Evolutionary conservation across 2,113 vertebrate genomes (phyloP), one percentile per base, ranked within the genome.

Genomic region (Collichthys lucidus): DNA sequence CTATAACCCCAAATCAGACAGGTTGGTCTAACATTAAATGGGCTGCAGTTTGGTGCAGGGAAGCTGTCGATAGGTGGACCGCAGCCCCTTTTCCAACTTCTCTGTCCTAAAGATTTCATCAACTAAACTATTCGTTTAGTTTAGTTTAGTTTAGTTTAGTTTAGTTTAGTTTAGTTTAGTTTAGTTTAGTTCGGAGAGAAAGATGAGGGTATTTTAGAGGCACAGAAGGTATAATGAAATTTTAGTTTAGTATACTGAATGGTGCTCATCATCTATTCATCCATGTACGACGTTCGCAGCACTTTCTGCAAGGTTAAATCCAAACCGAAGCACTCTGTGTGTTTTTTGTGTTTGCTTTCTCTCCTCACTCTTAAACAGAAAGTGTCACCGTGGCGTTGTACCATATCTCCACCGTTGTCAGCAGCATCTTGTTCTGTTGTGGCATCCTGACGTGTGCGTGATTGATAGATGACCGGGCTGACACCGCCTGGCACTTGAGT

Each of bases 401-500:
- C 12, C 69, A 0, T 17, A 11, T 74, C 46, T 69, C 35, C 52
- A 22, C 49, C 16, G 17, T 55, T 62, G 79, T 74, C 78, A 66
- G 76, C 75, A n/a, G 78, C 19, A 46, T 70, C 56, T 66, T 59
- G 52, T 57, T 81, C 61, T 66, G 74, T 72, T 74, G 80, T 77
- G 78, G 47, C 71, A 74, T 66, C 78, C 53, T 31, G 82, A 69
- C 57, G 10, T 26, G 68, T 5, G 49, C 50, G 62, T 79, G 86
- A 90, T 67, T 90, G 90, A 89, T 87, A 56, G 68, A 60, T 44
- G 63, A 44, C 20, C 22, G 6, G 31, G 22, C 53, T 15, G 14
- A 20, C 40, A 19, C 52, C 5, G 11, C 59, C 74, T 31, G 60
- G 12, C 77, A 22, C 82, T 76, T 76, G 74, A 88, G n/a, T 76